These are phyloP conservation scores for Hylaeus anthracinus DNA, from an alignment of 1,140 invertebrate genomes.

Conservation along the genomic window DNA sequence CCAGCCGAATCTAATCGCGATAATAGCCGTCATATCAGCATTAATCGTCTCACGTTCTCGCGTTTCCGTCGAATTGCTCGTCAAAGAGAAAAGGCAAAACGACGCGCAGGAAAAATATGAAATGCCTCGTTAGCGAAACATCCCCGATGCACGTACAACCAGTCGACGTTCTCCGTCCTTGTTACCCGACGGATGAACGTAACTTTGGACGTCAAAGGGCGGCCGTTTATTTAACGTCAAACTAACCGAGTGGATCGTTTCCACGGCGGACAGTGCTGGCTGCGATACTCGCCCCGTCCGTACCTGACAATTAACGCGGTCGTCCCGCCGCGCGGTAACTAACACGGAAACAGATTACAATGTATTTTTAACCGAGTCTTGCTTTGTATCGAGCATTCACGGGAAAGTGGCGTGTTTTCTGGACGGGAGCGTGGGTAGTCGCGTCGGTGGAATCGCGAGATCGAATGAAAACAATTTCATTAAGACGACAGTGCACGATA, in stretches of 20 bases:
- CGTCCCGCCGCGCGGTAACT: constrained; percentile 7
- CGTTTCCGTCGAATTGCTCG: constrained; percentile 1
- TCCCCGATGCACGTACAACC: neutral
- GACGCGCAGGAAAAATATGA: constrained; percentile 40
- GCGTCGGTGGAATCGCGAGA: constrained; percentile 27
- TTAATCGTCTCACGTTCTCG: constrained; percentile 16
- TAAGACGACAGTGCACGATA: constrained; percentile 3
- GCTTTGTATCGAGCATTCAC: neutral
- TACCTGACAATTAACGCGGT: constrained; percentile 37
- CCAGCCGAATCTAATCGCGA: neutral
- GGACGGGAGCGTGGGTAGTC: neutral
- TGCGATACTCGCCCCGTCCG: constrained; percentile 2
- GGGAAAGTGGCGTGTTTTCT: neutral
- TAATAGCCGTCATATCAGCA: neutral
- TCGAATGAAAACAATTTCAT: constrained; percentile 46
- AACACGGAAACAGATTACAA: constrained; percentile 30
- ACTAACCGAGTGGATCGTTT: constrained; percentile 13
- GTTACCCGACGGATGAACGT: neutral
- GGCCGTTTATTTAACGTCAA: constrained; percentile 49
- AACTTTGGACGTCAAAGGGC: constrained; percentile 32
- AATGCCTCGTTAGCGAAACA: constrained; percentile 21
- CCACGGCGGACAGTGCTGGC: neutral
- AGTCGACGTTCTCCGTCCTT: neutral
- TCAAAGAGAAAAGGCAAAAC: constrained; percentile 8
- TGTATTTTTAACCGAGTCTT: constrained; percentile 33